Evolutionary conservation across 2,797 vertebrate species (phyloP).

Genomic region (Bovichtus diacanthus): DNA sequence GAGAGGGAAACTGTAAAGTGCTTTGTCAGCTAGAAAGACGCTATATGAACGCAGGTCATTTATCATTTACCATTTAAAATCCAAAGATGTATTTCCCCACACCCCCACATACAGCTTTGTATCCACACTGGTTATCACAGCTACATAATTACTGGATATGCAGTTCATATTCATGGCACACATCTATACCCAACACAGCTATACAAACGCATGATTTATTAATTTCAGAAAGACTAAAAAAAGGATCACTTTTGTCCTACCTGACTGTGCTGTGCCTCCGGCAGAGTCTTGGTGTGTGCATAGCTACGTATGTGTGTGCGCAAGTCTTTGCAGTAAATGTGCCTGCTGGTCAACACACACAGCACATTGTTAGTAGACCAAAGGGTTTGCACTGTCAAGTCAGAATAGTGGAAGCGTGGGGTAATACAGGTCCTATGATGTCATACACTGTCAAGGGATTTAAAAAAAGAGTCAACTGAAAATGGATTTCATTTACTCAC

Average conservation of each 20-base stretch:
- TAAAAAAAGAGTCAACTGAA: conserved; percentile 6
- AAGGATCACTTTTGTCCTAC: conserved; percentile 12
- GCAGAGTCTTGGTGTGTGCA: neutral
- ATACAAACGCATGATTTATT: neutral
- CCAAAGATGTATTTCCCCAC: neutral
- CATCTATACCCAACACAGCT: neutral
- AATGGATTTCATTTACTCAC: neutral
- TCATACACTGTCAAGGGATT: neutral
- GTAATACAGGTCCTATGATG: neutral
- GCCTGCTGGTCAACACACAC: neutral
- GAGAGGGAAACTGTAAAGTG: no score
- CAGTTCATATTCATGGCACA: neutral
- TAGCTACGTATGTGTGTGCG: conserved; percentile 14
- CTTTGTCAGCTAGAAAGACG: no score
- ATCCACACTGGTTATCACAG: neutral
- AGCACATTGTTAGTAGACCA: neutral
- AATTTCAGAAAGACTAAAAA: conserved; percentile 14
- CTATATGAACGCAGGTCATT: no score
- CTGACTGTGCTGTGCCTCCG: neutral
- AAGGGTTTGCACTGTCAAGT: conserved; percentile 3
- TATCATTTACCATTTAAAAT: neutral
- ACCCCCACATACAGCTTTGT: neutral
- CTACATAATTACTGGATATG: neutral
- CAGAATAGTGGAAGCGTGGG: neutral
- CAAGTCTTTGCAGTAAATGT: conserved; percentile 12